phyloP scores from a whole-genome alignment of 2,888 invertebrate species.

The Limnephilus lunatus region DNA sequence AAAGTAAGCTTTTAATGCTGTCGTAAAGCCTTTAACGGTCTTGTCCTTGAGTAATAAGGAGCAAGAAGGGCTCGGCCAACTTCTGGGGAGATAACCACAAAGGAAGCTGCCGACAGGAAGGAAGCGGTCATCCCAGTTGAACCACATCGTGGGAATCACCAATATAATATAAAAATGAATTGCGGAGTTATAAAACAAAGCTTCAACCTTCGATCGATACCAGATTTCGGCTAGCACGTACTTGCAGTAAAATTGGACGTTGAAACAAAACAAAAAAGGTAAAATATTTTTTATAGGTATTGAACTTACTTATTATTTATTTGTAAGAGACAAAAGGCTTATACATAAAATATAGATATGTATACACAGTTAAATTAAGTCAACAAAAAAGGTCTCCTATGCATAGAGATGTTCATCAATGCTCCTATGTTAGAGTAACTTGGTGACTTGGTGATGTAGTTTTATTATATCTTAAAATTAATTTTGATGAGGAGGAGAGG shows the following conservation, averaged over 20 bases:
- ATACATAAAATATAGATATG: too few relatives aligned
- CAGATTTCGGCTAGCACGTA: not conserved
- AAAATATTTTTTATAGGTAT: too few relatives aligned
- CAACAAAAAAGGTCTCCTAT: too few relatives aligned
- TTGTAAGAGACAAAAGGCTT: too few relatives aligned
- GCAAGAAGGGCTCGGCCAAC: not conserved
- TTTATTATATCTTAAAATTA: too few relatives aligned
- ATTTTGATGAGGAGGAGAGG: too few relatives aligned
- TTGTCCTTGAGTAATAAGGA: slow-evolving; percentile 17
- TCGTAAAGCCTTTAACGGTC: slow-evolving; percentile 20
- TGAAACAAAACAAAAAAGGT: not conserved
- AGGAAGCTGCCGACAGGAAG: slow-evolving; percentile 5
- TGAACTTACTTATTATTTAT: too few relatives aligned
- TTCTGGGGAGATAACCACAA: slow-evolving; percentile 12
- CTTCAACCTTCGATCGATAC: not conserved
- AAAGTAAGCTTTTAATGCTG: not conserved
- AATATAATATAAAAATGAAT: not conserved
- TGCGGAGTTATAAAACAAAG: not conserved
- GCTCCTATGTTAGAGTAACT: too few relatives aligned
- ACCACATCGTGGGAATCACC: slow-evolving; percentile 23
- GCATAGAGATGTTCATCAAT: too few relatives aligned
- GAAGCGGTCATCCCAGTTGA: slow-evolving; percentile 29
- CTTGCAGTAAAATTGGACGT: not conserved
- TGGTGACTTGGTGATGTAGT: too few relatives aligned
- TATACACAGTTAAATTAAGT: too few relatives aligned